Percentiles rank a stretch among this genome's conserved stretches.
Conservation (phyloP, 1,140 invertebrate genomes). For the Dryas iulia region DNA sequence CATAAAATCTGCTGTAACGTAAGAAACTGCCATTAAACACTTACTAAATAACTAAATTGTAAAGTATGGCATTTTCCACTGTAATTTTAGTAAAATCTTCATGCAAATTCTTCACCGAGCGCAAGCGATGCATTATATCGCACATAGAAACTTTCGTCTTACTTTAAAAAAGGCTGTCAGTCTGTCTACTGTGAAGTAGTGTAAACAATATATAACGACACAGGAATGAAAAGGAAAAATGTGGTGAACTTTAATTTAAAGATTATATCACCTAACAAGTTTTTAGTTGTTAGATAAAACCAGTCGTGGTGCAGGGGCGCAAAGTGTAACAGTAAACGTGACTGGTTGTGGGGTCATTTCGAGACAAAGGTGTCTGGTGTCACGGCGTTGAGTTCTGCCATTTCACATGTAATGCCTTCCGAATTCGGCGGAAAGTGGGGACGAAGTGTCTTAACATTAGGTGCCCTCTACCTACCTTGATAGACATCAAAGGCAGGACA, state of each 20-base stretch:
- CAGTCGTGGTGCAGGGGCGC: too few species aligned
- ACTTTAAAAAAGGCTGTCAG: background rate
- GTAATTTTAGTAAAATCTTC: background rate
- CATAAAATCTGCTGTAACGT: too few species aligned
- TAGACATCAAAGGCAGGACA: too few species aligned
- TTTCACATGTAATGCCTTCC: too few species aligned
- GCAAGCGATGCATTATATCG: background rate
- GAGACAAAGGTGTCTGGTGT: too few species aligned
- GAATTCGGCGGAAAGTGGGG: too few species aligned
- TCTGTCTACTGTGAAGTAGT: background rate
- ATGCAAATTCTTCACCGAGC: background rate
- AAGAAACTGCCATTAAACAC: too few species aligned
- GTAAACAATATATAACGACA: slow-evolving; percentile 1
- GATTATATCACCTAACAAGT: background rate
- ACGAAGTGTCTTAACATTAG: too few species aligned
- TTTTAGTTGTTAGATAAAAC: background rate
- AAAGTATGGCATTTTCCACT: background rate
- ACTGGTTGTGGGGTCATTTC: too few species aligned
- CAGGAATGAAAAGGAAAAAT: background rate
- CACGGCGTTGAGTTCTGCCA: too few species aligned
- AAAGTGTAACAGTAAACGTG: too few species aligned
- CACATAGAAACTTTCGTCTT: background rate
- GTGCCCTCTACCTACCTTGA: too few species aligned
- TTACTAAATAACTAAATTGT: background rate
- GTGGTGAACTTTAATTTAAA: background rate